Conservation (phyloP, 37 sponge, comb jelly and placozoan genomes). For the Spongia lamella region DNA sequence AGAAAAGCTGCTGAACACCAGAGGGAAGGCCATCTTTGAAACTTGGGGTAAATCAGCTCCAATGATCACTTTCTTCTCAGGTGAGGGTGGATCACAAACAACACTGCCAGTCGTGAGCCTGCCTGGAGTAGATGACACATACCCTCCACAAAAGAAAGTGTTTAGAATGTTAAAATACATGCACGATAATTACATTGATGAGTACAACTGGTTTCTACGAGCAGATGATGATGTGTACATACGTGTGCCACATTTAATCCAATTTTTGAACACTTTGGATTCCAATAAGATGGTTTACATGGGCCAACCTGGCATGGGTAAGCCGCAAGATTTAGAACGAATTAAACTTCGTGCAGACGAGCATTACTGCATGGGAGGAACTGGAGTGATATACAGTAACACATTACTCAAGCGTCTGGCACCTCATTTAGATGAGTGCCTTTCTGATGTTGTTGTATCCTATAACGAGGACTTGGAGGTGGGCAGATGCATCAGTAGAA, state of each 20-base stretch:
- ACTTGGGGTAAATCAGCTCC: constrained; percentile 69
- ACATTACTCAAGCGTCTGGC: constrained; percentile 45
- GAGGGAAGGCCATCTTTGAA: constrained; percentile 39
- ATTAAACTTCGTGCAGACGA: constrained; percentile 43
- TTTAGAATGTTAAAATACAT: constrained; percentile 74
- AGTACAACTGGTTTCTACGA: constrained; percentile 84
- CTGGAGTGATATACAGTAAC: constrained; percentile 65
- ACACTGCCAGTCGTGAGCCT: constrained; percentile 32
- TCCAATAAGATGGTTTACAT: constrained; percentile 44
- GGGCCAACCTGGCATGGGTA: constrained; percentile 64
- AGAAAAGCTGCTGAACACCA: constrained; percentile 24
- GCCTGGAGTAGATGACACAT: constrained; percentile 56
- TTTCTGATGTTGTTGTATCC: constrained; percentile 42
- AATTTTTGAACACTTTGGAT: constrained; percentile 48
- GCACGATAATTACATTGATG: constrained; percentile 59
- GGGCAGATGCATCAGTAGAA: constrained; percentile 67
- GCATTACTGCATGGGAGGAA: constrained; percentile 71
- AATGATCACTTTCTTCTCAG: constrained; percentile 52
- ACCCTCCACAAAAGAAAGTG: constrained; percentile 75
- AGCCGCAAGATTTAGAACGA: constrained; percentile 28
- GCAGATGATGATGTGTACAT: constrained; percentile 74
- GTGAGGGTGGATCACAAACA: background rate
- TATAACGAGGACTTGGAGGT: constrained; percentile 72
- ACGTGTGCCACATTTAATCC: constrained; percentile 32
- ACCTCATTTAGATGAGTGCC: constrained; percentile 53